Evolutionary conservation across 1,140 invertebrate genomes (phyloP).

Genomic region (Ceratina australensis): DNA sequence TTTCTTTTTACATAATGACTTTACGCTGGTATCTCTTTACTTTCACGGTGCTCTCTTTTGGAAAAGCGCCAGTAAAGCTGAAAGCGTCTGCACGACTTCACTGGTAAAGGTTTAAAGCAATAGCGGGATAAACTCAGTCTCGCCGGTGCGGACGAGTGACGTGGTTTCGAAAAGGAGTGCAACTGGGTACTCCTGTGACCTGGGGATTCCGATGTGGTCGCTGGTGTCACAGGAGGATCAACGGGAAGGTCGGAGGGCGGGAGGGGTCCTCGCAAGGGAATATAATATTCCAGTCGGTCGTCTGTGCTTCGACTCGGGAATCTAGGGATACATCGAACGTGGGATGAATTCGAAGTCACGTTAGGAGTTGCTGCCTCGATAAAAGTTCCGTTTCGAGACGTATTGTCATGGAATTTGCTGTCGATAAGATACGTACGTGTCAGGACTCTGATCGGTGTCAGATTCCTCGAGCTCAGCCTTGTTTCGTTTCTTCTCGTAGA

Average conservation of each 20-base stretch:
- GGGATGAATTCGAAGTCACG: no score
- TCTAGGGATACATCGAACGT: no score
- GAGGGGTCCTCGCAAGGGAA: slow-evolving; percentile 53
- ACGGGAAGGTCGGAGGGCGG: slow-evolving; percentile 55
- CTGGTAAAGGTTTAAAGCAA: slow-evolving; percentile 5
- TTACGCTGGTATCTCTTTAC: background rate
- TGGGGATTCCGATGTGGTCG: slow-evolving; percentile 12
- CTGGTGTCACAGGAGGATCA: slow-evolving; percentile 44
- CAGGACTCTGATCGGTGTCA: slow-evolving; percentile 93
- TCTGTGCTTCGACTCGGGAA: background rate
- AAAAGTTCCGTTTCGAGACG: no score
- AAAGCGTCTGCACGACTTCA: slow-evolving; percentile 13
- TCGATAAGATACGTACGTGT: slow-evolving; percentile 82
- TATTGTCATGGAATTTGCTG: no score
- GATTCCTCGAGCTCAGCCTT: slow-evolving; percentile 95
- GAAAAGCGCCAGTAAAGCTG: slow-evolving; percentile 12
- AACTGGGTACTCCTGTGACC: slow-evolving; percentile 42
- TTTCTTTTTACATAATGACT: background rate
- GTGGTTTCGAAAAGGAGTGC: slow-evolving; percentile 24
- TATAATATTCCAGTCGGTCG: slow-evolving; percentile 42
- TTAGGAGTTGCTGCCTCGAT: no score
- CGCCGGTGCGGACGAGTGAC: slow-evolving; percentile 13
- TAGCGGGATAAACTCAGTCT: slow-evolving; percentile 18
- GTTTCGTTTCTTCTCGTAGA: slow-evolving; percentile 96
- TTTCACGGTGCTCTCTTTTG: background rate